Evolutionary conservation across 2,888 invertebrate species (phyloP).

Genomic region (Ichneumon xanthorius): DNA sequence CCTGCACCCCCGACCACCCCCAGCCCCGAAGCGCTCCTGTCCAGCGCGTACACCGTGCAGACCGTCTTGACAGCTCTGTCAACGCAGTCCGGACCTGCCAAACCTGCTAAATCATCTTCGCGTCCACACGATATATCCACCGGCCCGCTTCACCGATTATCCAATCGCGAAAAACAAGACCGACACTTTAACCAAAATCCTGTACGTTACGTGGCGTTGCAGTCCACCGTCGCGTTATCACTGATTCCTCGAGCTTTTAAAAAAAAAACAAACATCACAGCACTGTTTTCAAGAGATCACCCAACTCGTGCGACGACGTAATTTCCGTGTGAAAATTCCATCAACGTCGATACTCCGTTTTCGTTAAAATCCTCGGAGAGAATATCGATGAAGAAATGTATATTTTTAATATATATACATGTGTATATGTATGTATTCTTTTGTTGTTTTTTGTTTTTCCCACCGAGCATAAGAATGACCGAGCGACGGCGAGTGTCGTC

Average conservation of each 20-base stretch:
- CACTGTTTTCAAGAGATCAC: not conserved
- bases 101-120: constrained; percentile 80
- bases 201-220: not conserved
- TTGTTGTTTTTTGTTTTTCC: not conserved
- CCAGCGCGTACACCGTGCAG: constrained; percentile 84
- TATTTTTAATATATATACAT: no score
- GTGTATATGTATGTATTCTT: no score
- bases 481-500: constrained; percentile 72
- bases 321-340: no score
- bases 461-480: constrained; percentile 19
- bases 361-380: not conserved
- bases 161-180: constrained; percentile 39
- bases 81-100: constrained; percentile 81
- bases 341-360: no score
- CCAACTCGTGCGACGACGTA: no score
- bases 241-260: not conserved
- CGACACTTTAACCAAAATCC: not conserved
- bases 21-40: constrained; percentile 83
- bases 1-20: constrained; percentile 82
- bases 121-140: constrained; percentile 42
- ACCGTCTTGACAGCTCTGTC: constrained; percentile 80
- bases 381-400: not conserved
- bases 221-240: not conserved
- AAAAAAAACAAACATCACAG: not conserved
- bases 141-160: constrained; percentile 49